Percentiles rank a stretch among this genome's conserved stretches.
Evolutionary conservation across 2,113 vertebrate genomes (phyloP).

Genomic region (Alexandromys fortis): DNA sequence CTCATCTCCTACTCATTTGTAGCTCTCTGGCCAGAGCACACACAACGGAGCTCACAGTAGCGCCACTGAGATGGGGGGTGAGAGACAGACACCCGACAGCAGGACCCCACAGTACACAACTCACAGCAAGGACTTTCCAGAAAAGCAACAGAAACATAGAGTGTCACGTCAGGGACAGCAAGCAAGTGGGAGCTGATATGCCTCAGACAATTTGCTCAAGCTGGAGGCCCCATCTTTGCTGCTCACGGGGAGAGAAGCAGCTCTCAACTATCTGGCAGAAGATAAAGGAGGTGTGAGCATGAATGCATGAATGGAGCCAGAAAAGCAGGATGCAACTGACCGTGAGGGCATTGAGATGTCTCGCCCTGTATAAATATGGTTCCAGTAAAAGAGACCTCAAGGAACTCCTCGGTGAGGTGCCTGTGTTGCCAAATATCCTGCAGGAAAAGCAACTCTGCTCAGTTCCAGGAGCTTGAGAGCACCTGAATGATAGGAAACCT

Average conservation of each 20-base stretch:
- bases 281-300: neutral
- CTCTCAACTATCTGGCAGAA: neutral
- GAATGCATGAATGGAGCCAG: neutral
- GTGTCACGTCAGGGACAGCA: neutral
- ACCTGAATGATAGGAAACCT: neutral
- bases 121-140: neutral
- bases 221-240: neutral
- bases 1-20: no score
- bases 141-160: neutral
- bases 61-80: neutral
- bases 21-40: neutral
- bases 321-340: neutral
- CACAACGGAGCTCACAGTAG: neutral
- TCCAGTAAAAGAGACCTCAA: neutral
- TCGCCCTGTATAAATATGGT: neutral
- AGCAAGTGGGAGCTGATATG: neutral
- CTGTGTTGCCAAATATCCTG: neutral
- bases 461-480: neutral
- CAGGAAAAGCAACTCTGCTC: fast-evolving
- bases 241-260: neutral
- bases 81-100: neutral
- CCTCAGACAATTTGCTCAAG: neutral
- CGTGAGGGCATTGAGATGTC: neutral
- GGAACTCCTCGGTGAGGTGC: neutral
- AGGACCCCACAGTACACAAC: neutral